Conservation (phyloP, 2,797 vertebrate species). For the Antrozous pallidus region DNA sequence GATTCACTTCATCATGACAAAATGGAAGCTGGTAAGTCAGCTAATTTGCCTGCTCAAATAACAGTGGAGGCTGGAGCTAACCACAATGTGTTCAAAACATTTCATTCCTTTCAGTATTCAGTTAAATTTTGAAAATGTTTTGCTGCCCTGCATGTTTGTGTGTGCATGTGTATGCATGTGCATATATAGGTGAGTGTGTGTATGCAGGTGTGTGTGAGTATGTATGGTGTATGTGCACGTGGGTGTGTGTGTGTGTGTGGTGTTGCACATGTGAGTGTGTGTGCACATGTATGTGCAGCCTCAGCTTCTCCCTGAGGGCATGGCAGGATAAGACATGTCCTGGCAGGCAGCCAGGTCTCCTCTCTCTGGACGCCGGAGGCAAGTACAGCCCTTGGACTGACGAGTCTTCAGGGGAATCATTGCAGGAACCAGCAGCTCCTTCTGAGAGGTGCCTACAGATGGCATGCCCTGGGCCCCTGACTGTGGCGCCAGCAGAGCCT, state of each 20-base stretch:
- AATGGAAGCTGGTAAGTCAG: neutral
- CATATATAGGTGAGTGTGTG: neutral
- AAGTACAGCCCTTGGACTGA: neutral
- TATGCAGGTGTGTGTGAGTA: neutral
- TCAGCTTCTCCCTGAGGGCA: neutral
- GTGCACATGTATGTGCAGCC: neutral
- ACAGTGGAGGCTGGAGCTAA: neutral
- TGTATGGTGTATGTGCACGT: no score
- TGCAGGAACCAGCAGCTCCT: neutral
- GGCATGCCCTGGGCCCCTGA: neutral
- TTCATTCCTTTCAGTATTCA: neutral
- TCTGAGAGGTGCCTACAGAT: neutral
- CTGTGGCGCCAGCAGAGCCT: rapidly evolving
- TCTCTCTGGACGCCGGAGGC: neutral
- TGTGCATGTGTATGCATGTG: neutral
- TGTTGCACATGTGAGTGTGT: neutral
- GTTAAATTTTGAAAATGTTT: neutral
- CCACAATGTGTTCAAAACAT: neutral
- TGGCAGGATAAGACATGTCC: no score
- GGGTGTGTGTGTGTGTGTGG: no score
- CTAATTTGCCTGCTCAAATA: neutral
- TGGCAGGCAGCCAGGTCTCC: rapidly evolving
- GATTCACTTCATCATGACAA: neutral
- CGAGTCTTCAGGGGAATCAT: no score
- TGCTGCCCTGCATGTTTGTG: neutral